Percentiles rank a stretch among this genome's conserved stretches.
Conservation (phyloP, 1,140 invertebrate genomes). For the Triops cancriformis region DNA sequence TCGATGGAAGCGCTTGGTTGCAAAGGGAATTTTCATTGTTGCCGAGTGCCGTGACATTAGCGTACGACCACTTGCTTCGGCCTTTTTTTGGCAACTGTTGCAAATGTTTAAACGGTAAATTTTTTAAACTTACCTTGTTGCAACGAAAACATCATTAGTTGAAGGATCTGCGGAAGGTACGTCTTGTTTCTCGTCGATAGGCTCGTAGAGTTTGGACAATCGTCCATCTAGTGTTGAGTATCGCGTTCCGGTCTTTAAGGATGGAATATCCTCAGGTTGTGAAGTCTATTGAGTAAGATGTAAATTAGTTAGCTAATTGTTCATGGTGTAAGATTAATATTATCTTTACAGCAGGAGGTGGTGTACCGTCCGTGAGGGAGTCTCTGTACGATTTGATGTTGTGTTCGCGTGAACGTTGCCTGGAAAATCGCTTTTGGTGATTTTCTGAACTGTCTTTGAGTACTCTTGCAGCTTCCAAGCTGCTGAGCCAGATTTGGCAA, state of each 20-base stretch:
- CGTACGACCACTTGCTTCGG: too few species aligned
- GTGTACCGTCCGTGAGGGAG: neutral
- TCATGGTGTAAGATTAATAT: neutral
- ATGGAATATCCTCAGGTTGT: neutral
- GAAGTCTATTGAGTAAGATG: neutral
- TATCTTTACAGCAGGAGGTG: constrained; percentile 10
- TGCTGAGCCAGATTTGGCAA: neutral
- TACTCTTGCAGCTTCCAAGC: neutral
- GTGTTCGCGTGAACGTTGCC: constrained; percentile 1
- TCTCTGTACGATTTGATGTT: neutral
- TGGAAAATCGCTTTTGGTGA: constrained; percentile 14
- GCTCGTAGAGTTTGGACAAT: neutral
- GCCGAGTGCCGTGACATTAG: too few species aligned
- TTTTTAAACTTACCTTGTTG: neutral
- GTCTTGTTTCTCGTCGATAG: neutral
- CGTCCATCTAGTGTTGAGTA: neutral
- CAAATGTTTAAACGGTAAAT: too few species aligned
- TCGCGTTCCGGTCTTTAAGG: neutral
- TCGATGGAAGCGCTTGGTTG: too few species aligned
- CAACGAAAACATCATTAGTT: neutral
- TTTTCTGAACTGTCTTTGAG: neutral
- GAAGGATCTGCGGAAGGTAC: neutral
- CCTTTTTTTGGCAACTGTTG: too few species aligned
- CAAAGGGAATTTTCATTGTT: too few species aligned
- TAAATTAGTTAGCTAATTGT: neutral